Evolutionary conservation across 2,888 invertebrate species (phyloP), one percentile per base, ranked within the genome.

Genomic region (Eilema griseolum): DNA sequence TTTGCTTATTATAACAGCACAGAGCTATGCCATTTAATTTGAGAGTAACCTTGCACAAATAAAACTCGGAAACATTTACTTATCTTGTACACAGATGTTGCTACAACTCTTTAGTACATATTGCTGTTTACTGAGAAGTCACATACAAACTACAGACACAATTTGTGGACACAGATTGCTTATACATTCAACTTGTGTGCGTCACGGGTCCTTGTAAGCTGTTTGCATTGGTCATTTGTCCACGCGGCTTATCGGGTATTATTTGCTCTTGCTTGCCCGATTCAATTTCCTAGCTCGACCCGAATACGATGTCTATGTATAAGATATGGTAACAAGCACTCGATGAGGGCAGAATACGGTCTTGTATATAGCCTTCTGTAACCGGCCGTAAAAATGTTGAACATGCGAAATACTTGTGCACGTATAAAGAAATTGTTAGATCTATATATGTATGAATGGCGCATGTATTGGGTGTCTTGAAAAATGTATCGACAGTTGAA

Each of bases 211-310:
- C 68, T 80, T 79, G 85, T 85, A 84, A 85, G 83, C 83, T 85
- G 83, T 86, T 89, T 84, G 85, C 84, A 82, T 83, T 86, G 85
- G 86, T 85, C 84, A 87, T 88, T 88, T 86, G 85, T 86, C 83
- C 81, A 76, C 75, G 74, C 76, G 79, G 85, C 84, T 86, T 88
- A 88, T 85, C 83, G 82, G 72, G 73, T 77, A 82, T 84, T 86
- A 88, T 86, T 87, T 83, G 83, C 81, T 73, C 70, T 76, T 77
- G 78, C 79, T 79, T 71, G 73, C 76, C 76, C 77, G 78, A 85
- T 81, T 81, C 80, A 80, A 81, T 81, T 81, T 81, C 80, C 78
- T 80, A 80, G 78, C 71, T 76, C 73, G 75, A 79, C 77, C 76
- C 74, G 60, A 76, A 76, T 79, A 70, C 74, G 70, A 69, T 69